Evolutionary conservation across 2,797 vertebrate species (phyloP).

Genomic region (Meriones psammophilus): DNA sequence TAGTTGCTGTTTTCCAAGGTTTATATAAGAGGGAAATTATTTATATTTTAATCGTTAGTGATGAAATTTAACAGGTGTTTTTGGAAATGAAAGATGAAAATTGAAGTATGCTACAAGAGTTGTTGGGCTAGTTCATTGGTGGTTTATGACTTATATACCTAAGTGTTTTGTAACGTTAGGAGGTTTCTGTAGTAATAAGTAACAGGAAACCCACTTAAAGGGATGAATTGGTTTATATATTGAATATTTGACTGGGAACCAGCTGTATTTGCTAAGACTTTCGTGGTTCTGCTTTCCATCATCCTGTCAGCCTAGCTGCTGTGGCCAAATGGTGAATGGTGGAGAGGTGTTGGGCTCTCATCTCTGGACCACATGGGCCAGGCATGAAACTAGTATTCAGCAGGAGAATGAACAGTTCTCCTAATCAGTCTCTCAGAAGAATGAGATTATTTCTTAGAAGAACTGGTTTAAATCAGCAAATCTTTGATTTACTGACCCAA

Average conservation of each 20-base stretch:
- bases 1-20: slow-evolving; percentile 7
- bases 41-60: slow-evolving; percentile 44
- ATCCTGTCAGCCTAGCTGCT: not conserved
- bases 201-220: not conserved
- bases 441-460: not conserved
- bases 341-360: not conserved
- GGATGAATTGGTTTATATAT: not conserved
- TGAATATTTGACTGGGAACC: not conserved
- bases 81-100: not conserved
- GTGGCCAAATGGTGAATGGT: not conserved
- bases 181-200: slow-evolving; percentile 25
- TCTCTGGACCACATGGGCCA: not conserved
- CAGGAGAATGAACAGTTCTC: not conserved
- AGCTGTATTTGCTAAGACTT: not conserved
- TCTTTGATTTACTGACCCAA: not conserved
- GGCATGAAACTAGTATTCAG: not conserved
- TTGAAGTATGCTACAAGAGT: not conserved
- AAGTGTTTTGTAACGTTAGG: not conserved
- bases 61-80: slow-evolving; percentile 21
- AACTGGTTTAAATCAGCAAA: not conserved
- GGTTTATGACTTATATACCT: not conserved
- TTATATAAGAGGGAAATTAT: slow-evolving; percentile 37
- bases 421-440: slow-evolving; percentile 11
- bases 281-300: not conserved
- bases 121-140: not conserved